Evolutionary conservation across 2,797 vertebrate genomes (phyloP).

Genomic region (Gephyroberyx darwinii): DNA sequence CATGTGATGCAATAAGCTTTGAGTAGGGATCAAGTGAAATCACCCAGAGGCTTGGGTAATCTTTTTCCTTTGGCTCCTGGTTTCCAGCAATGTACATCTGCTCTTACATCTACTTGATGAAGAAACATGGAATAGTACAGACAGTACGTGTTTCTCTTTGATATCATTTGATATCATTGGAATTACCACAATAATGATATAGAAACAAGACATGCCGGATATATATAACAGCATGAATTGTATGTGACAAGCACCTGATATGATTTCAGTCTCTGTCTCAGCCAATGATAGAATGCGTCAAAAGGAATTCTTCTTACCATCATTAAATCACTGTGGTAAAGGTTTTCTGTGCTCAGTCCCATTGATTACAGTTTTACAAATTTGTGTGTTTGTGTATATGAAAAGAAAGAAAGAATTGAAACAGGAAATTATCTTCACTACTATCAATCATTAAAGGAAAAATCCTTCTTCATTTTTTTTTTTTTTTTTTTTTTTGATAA

Average conservation of each 20-base stretch:
- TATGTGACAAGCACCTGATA: neutral
- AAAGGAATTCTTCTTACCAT: neutral
- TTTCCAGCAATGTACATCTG: conserved; percentile 39
- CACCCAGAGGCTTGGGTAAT: conserved; percentile 50
- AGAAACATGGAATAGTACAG: conserved; percentile 8
- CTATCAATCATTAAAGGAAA: neutral
- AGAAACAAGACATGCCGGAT: no score
- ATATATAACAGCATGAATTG: neutral
- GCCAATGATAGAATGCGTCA: neutral
- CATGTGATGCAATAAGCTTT: conserved; percentile 57
- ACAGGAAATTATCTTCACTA: neutral
- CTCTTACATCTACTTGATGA: conserved; percentile 17
- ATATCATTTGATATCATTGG: neutral
- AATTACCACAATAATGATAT: neutral
- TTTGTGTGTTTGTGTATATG: neutral
- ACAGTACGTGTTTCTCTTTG: neutral
- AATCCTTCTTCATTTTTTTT: neutral
- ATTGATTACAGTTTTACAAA: neutral
- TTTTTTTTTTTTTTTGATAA: no score
- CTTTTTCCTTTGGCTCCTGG: conserved; percentile 35
- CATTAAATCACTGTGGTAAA: neutral
- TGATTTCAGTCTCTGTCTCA: neutral
- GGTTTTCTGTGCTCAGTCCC: neutral
- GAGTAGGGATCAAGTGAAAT: conserved; percentile 53
- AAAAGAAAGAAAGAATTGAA: neutral